These are phyloP conservation scores for Coleophora deauratella DNA, from an alignment of 2,888 invertebrate species.

Conservation along the genomic window DNA sequence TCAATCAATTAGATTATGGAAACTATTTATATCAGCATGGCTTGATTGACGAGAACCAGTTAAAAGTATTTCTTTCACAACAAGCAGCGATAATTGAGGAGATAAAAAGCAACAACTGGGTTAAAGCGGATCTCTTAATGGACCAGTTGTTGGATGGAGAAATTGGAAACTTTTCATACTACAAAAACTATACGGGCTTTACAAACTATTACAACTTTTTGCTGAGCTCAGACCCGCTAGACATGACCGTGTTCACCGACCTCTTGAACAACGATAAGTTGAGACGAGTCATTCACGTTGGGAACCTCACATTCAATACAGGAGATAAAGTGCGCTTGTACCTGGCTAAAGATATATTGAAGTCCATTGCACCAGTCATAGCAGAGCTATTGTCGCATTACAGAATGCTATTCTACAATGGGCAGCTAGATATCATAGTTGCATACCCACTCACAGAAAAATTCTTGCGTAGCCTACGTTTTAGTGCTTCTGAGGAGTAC, in stretches of 20 bases:
- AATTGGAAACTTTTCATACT: slow-evolving; percentile 51
- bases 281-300: slow-evolving; percentile 76
- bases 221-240: slow-evolving; percentile 47
- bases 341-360: slow-evolving; percentile 71
- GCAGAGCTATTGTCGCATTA: slow-evolving; percentile 61
- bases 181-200: slow-evolving; percentile 81
- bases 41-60: slow-evolving; percentile 41
- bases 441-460: slow-evolving; percentile 73
- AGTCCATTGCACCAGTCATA: slow-evolving; percentile 68
- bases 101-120: slow-evolving; percentile 77
- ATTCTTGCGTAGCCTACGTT: slow-evolving; percentile 80
- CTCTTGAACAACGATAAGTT: slow-evolving; percentile 48
- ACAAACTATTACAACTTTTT: slow-evolving; percentile 84
- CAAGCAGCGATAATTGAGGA: slow-evolving; percentile 71
- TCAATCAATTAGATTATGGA: slow-evolving; percentile 11
- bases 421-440: slow-evolving; percentile 79
- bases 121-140: slow-evolving; percentile 79
- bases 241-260: slow-evolving; percentile 43
- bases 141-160: slow-evolving; percentile 76
- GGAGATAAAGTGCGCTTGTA: slow-evolving; percentile 61
- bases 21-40: slow-evolving; percentile 12
- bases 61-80: slow-evolving; percentile 69
- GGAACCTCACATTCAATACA: slow-evolving; percentile 67
- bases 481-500: slow-evolving; percentile 76
- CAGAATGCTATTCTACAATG: slow-evolving; percentile 76